Conservation (phyloP, 2,888 invertebrate species). For the Clusia tigrina region DNA sequence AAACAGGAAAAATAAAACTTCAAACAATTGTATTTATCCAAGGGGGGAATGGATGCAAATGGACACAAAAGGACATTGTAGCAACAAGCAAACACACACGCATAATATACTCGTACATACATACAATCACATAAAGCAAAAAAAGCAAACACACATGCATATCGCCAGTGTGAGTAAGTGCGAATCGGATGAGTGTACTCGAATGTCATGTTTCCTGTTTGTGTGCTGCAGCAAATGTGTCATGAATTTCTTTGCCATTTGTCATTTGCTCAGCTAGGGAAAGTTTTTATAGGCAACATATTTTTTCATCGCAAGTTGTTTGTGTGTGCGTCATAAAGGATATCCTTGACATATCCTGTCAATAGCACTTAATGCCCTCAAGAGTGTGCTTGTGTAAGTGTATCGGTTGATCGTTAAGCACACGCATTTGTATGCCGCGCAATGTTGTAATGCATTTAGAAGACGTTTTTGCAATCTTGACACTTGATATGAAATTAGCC, state of each 20-base stretch:
- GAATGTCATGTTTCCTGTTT: slow-evolving; percentile 39
- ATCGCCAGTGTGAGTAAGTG: not conserved
- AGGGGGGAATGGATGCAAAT: not conserved
- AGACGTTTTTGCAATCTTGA: slow-evolving; percentile 18
- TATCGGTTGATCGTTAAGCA: not conserved
- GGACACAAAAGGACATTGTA: not conserved
- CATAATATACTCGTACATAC: too few relatives aligned
- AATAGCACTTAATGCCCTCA: slow-evolving; percentile 41
- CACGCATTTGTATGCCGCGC: not conserved
- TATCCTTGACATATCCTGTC: slow-evolving; percentile 64
- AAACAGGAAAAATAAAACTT: not conserved
- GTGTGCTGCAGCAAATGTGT: slow-evolving; percentile 25
- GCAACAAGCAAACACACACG: too few relatives aligned
- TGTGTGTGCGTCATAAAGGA: slow-evolving; percentile 49
- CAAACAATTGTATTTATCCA: not conserved
- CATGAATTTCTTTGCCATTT: slow-evolving; percentile 43
- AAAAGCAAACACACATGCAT: not conserved
- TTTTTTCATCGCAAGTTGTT: not conserved
- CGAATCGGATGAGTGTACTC: slow-evolving; percentile 22
- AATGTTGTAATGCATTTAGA: not conserved
- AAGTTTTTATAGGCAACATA: slow-evolving; percentile 43
- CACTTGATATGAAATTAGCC: slow-evolving; percentile 40
- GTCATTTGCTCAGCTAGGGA: slow-evolving; percentile 44
- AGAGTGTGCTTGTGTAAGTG: slow-evolving; percentile 30
- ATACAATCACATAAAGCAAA: not conserved